These are phyloP conservation scores for Lymantria monacha DNA, from an alignment of 2,888 invertebrate genomes.

Conservation along the genomic window DNA sequence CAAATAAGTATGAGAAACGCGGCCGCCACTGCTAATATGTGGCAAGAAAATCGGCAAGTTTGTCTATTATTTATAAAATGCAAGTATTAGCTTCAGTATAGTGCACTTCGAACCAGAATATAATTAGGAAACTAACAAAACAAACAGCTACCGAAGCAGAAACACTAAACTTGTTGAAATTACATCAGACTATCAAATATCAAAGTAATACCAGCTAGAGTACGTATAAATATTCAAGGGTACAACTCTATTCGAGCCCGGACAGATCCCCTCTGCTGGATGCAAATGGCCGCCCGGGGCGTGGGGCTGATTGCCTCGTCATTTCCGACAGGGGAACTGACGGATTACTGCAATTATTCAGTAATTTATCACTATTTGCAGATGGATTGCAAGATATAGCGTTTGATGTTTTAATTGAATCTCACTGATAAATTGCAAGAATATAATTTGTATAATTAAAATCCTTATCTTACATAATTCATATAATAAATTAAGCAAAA, in stretches of 20 bases:
- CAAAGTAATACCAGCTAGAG: slow-evolving; percentile 25
- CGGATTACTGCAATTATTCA: slow-evolving; percentile 37
- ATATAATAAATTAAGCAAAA: too few species aligned
- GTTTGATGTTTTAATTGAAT: slow-evolving; percentile 28
- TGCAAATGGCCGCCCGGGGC: slow-evolving; percentile 34
- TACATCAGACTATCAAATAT: slow-evolving; percentile 17
- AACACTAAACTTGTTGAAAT: too few species aligned
- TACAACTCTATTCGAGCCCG: slow-evolving; percentile 7
- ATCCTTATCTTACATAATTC: too few species aligned
- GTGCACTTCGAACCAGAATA: too few species aligned
- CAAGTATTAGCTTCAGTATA: too few species aligned
- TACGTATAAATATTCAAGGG: slow-evolving; percentile 31
- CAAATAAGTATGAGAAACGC: too few species aligned
- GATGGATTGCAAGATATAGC: slow-evolving; percentile 14
- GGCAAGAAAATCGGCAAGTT: too few species aligned
- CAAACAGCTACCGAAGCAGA: too few species aligned
- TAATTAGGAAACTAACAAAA: too few species aligned
- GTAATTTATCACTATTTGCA: slow-evolving; percentile 33
- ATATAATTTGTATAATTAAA: too few species aligned
- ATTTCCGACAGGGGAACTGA: slow-evolving; percentile 18
- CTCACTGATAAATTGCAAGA: background rate
- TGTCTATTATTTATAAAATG: too few species aligned
- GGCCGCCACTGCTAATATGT: too few species aligned
- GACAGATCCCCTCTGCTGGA: slow-evolving; percentile 3
- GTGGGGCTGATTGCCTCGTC: slow-evolving; percentile 27